These are phyloP conservation scores for Chloroceryle aenea DNA, from an alignment of 2,113 vertebrate genomes.

Conservation along the genomic window DNA sequence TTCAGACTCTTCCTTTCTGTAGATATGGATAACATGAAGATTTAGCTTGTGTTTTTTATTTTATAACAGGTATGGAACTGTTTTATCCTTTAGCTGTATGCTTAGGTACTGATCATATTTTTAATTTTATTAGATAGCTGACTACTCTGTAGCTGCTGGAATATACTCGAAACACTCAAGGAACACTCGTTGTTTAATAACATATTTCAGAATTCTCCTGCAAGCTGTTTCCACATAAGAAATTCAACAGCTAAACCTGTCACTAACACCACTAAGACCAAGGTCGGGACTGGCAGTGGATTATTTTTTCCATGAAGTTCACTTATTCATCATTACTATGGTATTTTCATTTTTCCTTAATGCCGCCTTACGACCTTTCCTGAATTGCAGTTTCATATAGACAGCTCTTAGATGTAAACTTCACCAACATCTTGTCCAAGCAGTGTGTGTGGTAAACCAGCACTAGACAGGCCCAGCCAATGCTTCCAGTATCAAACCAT, in stretches of 20 bases:
- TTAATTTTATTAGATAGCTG: background rate
- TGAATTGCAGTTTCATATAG: rapidly evolving
- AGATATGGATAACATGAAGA: background rate
- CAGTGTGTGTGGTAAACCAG: background rate
- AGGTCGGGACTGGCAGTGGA: background rate
- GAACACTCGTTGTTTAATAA: background rate
- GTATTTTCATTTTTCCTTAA: background rate
- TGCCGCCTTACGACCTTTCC: background rate
- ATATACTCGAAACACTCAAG: background rate
- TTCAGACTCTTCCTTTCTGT: background rate
- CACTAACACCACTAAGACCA: background rate
- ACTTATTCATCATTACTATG: background rate
- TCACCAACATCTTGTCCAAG: background rate
- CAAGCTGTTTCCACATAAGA: background rate
- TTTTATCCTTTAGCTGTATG: background rate
- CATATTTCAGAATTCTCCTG: background rate
- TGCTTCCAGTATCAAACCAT: background rate
- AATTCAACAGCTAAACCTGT: background rate
- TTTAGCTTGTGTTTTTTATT: background rate
- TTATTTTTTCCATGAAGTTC: background rate
- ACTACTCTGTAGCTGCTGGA: background rate
- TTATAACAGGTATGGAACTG: background rate
- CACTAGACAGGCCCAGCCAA: rapidly evolving
- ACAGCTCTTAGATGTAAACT: rapidly evolving
- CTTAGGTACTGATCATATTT: background rate